phyloP scores from a whole-genome alignment of 2,113 vertebrate genomes.

The Nipponia nippon region DNA sequence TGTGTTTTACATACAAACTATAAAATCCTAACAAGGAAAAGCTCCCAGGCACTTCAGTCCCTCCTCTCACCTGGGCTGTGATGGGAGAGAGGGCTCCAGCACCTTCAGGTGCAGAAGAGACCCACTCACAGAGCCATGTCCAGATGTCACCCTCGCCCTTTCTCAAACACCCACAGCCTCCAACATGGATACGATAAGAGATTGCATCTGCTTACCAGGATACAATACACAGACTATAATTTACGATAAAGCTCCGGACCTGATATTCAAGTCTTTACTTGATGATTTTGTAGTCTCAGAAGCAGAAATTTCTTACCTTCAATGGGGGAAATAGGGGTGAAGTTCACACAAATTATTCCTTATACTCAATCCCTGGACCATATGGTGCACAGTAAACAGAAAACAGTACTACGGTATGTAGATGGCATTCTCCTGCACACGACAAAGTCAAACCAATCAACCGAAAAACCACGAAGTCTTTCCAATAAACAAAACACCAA shows the following conservation, averaged over 20 bases:
- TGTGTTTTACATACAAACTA: not conserved
- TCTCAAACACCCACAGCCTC: not conserved
- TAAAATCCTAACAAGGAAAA: not conserved
- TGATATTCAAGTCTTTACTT: not conserved
- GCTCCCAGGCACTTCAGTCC: not conserved
- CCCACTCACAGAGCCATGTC: not conserved
- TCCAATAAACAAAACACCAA: not conserved
- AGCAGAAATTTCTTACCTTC: not conserved
- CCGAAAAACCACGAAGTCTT: not conserved
- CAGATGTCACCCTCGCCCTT: not conserved
- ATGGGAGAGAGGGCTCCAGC: not conserved
- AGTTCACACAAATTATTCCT: not conserved
- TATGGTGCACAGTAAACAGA: not conserved
- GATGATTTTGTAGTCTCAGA: not conserved
- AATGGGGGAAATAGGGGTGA: not conserved
- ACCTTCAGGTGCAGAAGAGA: not conserved
- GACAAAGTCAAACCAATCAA: slow-evolving; percentile 28
- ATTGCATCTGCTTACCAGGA: not conserved
- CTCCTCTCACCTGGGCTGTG: not conserved
- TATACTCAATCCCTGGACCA: not conserved
- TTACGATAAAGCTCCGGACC: not conserved
- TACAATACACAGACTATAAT: not conserved
- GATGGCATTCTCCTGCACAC: not conserved
- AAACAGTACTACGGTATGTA: not conserved
- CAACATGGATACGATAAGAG: fast-evolving